Evolutionary conservation across 2,888 invertebrate species (phyloP).

Genomic region (Eretmocerus hayati): DNA sequence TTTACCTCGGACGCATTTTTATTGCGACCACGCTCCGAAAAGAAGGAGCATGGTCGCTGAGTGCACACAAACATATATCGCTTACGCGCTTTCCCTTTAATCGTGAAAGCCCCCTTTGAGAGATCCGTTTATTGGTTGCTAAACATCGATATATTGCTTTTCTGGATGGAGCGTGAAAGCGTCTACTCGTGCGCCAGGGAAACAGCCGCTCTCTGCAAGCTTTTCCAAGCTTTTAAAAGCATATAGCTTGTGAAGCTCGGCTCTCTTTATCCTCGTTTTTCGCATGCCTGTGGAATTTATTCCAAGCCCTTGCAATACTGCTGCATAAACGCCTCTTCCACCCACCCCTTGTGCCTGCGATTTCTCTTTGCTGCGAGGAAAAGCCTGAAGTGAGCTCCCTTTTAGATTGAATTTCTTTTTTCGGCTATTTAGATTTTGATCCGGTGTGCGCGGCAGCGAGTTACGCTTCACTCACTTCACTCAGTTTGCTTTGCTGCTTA

Average conservation of each 20-base stretch:
- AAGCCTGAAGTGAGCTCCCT: constrained; percentile 1
- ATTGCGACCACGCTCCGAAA: too few species aligned
- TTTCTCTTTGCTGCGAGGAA: background rate
- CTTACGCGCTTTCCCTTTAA: background rate
- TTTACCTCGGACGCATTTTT: too few species aligned
- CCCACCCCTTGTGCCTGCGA: background rate
- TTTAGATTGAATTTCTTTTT: constrained; percentile 5
- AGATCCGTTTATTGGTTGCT: constrained; percentile 48
- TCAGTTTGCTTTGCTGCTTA: background rate
- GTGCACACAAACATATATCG: background rate
- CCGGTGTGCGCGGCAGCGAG: constrained; percentile 3
- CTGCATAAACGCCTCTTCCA: background rate
- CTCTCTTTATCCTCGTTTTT: constrained; percentile 20
- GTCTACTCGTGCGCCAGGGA: constrained; percentile 39
- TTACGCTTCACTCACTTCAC: constrained; percentile 6
- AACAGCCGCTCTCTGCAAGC: constrained; percentile 20
- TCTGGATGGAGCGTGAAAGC: constrained; percentile 28
- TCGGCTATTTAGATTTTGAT: constrained; percentile 8
- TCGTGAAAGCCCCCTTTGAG: constrained; percentile 45
- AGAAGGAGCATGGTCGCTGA: background rate
- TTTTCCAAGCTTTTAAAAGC: constrained; percentile 40
- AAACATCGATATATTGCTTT: constrained; percentile 48
- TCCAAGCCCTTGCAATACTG: constrained; percentile 9
- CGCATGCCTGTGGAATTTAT: constrained; percentile 13
- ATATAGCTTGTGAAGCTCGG: too few species aligned